Evolutionary conservation across 2,888 invertebrate genomes (phyloP), one percentile per base, ranked within the genome.

Genomic region (Ornithoptera priamus): DNA sequence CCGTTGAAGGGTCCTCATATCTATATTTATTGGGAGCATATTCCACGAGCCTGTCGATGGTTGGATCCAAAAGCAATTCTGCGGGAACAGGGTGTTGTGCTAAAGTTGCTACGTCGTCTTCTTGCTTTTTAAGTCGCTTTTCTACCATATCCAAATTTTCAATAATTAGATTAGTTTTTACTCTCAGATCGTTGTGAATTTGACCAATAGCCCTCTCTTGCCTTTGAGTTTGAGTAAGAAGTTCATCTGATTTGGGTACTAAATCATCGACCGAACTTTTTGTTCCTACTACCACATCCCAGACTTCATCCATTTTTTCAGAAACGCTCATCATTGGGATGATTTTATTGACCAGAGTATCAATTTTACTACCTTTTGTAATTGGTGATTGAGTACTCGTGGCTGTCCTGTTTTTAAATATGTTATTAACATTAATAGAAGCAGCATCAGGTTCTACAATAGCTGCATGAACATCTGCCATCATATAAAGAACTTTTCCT

Each of bases 281-380:
- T 4, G 97, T 97, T 18, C 97, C 97, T 1, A 97, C 97, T 17
- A 97, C 97, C 6, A 97, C 97, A 82, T 97, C 96, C 97, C 97
- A 97, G 5, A 97, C 97, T 86, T 97, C 96, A 78, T 97, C 97
- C 97, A 97, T 97, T 87, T 97, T 97, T 82, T 97, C 97, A 0
- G 97, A 96, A 0, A 97, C 97, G 68, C 95, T 95, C 80, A 97
- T 95, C 90, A 97, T 97, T 0, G 97, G 97, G 75, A 95, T 95
- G 82, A 97, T 97, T 88, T 97, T 96, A 79, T 96, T 95, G 1
- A 96, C 96, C 46, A 97, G 93, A 5, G 94, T 95, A 86, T 97
- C 97, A 74, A 97, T 94, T 89, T 97, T 97, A 81, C 95, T 97
- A 18, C 93, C 93, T 78, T 94, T 94, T 18, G 93, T 83, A 10